A percentile compares a stretch with the other conserved stretches of the same genome.
Conservation (phyloP, 2,888 invertebrate genomes). For the Lottia gigantea region DNA sequence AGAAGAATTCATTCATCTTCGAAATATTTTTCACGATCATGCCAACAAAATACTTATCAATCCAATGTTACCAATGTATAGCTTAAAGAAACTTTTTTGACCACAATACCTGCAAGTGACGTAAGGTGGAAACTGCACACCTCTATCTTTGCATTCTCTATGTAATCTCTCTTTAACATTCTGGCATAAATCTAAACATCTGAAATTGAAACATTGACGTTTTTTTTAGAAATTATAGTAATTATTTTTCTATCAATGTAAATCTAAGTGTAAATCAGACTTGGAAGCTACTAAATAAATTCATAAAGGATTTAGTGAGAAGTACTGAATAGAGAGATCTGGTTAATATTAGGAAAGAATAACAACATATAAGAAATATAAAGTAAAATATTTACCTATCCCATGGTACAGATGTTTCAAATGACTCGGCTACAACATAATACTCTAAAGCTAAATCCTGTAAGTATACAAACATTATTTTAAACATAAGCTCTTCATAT, state of each 20-base stretch:
- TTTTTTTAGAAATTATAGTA: neutral
- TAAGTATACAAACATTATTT: conserved; percentile 46
- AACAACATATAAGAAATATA: neutral
- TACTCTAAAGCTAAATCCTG: conserved; percentile 92
- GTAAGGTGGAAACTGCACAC: conserved; percentile 70
- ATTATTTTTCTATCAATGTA: too few species aligned
- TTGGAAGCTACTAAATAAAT: too few species aligned
- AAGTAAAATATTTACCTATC: conserved; percentile 72
- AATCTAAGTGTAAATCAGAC: too few species aligned
- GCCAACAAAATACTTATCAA: too few species aligned
- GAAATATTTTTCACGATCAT: too few species aligned
- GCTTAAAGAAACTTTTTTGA: too few species aligned
- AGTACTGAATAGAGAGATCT: too few species aligned
- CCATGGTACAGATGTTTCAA: conserved; percentile 99
- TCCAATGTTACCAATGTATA: too few species aligned
- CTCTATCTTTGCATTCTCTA: conserved; percentile 71
- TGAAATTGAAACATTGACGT: conserved; percentile 22
- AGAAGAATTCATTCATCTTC: too few species aligned
- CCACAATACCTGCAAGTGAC: conserved; percentile 70
- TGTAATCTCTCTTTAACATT: conserved; percentile 88
- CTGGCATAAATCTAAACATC: conserved; percentile 77
- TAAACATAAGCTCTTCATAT: too few species aligned
- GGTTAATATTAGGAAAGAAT: neutral
- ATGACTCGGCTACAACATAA: conserved; percentile 92
- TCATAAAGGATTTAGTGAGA: too few species aligned